Percentiles rank a stretch among this genome's conserved stretches.
phyloP scores from a whole-genome alignment of 2,888 invertebrate species.

The Melieria omissa region DNA sequence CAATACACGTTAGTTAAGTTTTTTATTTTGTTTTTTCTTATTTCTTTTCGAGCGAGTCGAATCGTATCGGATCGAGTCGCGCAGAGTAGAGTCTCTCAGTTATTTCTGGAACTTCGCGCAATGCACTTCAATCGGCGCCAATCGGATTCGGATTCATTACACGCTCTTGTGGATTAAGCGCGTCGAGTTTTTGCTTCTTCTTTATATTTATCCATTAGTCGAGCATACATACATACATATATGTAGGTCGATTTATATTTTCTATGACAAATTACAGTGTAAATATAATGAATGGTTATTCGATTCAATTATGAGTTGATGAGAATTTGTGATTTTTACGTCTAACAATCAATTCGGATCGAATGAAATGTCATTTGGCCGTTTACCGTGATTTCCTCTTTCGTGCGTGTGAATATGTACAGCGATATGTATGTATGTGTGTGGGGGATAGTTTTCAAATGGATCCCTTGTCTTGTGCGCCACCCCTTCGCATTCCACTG shows the following conservation, averaged over 20 bases:
- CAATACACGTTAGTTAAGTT: constrained; percentile 32
- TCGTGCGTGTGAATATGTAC: no score
- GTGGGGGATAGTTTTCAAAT: no score
- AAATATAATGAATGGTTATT: no score
- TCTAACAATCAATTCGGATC: no score
- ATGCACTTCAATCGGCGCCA: constrained; percentile 34
- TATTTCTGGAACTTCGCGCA: constrained; percentile 44
- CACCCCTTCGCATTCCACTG: no score
- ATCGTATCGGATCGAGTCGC: constrained; percentile 25
- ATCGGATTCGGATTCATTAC: not conserved
- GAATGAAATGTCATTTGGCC: no score
- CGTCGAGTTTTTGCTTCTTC: constrained; percentile 8
- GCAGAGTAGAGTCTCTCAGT: constrained; percentile 40
- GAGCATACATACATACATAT: constrained; percentile 1
- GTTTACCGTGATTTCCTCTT: no score
- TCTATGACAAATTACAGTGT: no score
- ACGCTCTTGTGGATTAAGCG: constrained; percentile 14
- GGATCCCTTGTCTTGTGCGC: no score
- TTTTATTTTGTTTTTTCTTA: constrained; percentile 3
- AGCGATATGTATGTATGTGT: no score
- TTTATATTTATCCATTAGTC: not conserved
- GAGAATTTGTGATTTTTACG: no score
- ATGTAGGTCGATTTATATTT: not conserved
- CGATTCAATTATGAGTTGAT: no score
- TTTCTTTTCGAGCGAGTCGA: not conserved